Evolutionary conservation across 2,797 vertebrate species (phyloP).

Genomic region (Dipus sagitta): DNA sequence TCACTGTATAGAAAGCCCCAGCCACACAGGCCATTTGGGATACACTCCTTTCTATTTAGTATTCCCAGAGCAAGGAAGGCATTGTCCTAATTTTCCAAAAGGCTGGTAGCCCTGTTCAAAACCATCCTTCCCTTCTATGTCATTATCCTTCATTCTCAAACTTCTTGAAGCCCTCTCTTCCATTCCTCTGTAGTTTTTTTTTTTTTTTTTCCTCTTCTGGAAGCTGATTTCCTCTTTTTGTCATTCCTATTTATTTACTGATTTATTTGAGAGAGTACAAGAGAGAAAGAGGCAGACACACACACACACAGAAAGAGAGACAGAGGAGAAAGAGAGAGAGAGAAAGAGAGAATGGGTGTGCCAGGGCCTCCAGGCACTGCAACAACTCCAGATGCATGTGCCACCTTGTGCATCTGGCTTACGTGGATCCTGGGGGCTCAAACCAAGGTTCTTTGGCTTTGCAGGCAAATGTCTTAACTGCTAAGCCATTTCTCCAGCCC

Average conservation of each 20-base stretch:
- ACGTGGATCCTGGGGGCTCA: too few relatives aligned
- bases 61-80: neutral
- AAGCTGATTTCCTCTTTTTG: neutral
- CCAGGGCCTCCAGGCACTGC: too few relatives aligned
- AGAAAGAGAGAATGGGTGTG: too few relatives aligned
- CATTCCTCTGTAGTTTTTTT: neutral
- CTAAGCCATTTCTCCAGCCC: too few relatives aligned
- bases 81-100: neutral
- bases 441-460: too few relatives aligned
- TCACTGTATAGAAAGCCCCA: neutral
- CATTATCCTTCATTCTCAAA: neutral
- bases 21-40: neutral
- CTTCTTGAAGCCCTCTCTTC: neutral
- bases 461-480: too few relatives aligned
- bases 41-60: neutral
- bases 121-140: neutral
- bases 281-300: too few relatives aligned
- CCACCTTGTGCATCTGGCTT: too few relatives aligned
- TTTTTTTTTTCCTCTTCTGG: conserved; percentile 13
- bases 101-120: neutral
- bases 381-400: too few relatives aligned
- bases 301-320: too few relatives aligned
- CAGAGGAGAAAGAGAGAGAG: too few relatives aligned
- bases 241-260: neutral
- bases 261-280: too few relatives aligned